Evolutionary conservation across 2,888 invertebrate genomes (phyloP).

Genomic region (Drosophila algonquin): DNA sequence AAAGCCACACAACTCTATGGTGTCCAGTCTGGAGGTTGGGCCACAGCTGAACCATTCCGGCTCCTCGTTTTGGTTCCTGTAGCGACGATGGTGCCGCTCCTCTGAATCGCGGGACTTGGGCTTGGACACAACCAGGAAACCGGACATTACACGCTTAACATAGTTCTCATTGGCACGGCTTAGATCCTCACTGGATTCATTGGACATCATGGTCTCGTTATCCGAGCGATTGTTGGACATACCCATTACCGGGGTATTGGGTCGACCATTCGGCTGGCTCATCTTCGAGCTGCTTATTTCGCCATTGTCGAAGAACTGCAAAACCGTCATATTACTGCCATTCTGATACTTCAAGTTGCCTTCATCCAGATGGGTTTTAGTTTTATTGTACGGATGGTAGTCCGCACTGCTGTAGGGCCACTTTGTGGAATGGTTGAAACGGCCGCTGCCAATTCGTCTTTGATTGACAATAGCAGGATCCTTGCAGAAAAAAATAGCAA

Average conservation of each 20-base stretch:
- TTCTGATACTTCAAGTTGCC: slow-evolving; percentile 31
- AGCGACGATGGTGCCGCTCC: slow-evolving; percentile 76
- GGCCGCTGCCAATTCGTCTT: slow-evolving; percentile 82
- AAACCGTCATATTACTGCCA: slow-evolving; percentile 46
- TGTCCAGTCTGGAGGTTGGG: slow-evolving; percentile 82
- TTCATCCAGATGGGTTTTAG: slow-evolving; percentile 53
- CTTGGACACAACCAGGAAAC: slow-evolving; percentile 80
- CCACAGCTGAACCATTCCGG: slow-evolving; percentile 83
- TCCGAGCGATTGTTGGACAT: slow-evolving; percentile 61
- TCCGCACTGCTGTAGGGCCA: slow-evolving; percentile 64
- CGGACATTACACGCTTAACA: slow-evolving; percentile 80
- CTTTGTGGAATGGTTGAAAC: slow-evolving; percentile 75
- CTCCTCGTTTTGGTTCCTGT: slow-evolving; percentile 80
- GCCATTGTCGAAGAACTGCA: slow-evolving; percentile 71
- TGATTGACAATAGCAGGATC: slow-evolving; percentile 80
- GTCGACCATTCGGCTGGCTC: slow-evolving; percentile 49
- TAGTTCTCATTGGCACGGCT: slow-evolving; percentile 78
- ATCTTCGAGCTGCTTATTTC: slow-evolving; percentile 45
- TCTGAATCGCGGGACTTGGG: slow-evolving; percentile 76
- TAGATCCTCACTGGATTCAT: slow-evolving; percentile 64
- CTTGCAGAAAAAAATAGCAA: slow-evolving; percentile 36
- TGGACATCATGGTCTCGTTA: slow-evolving; percentile 60
- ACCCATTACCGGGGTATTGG: slow-evolving; percentile 60
- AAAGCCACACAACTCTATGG: slow-evolving; percentile 82
- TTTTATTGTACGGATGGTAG: slow-evolving; percentile 48